A percentile compares a stretch with the other conserved stretches of the same genome.
These are phyloP conservation scores for Uropetala carovei DNA, from an alignment of 2,888 invertebrate genomes.

Conservation along the genomic window DNA sequence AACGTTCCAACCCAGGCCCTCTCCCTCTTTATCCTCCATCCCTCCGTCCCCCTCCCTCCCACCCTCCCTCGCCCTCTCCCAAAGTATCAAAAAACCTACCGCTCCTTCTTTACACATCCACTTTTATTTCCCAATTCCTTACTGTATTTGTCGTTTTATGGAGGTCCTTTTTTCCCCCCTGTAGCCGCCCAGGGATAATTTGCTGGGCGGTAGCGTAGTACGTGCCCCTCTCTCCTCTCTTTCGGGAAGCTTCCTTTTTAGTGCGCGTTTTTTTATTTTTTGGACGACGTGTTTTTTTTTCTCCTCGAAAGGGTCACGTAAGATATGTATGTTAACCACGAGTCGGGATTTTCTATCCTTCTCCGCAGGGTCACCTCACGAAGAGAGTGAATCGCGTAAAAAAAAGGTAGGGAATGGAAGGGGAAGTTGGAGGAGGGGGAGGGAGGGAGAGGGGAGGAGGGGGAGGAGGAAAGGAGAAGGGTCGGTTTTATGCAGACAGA, in stretches of 20 bases:
- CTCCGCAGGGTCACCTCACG: not conserved
- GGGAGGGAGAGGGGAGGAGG: not conserved
- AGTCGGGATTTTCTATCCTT: not conserved
- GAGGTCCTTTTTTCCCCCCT: too few species aligned
- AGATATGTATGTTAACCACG: conserved; percentile 9
- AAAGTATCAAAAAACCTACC: not conserved
- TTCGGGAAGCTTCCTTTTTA: not conserved
- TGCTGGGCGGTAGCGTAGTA: not conserved
- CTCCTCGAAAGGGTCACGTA: conserved; percentile 1
- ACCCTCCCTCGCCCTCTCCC: not conserved
- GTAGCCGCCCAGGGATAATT: not conserved
- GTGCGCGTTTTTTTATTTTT: not conserved
- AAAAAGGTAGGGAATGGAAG: not conserved
- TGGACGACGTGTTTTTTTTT: not conserved
- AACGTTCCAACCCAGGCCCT: not conserved
- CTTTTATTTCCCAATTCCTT: not conserved
- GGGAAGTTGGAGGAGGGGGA: not conserved
- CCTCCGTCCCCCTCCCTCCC: not conserved
- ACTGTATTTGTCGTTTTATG: not conserved
- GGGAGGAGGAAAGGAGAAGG: not conserved
- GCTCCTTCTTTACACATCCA: not conserved
- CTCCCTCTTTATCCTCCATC: not conserved
- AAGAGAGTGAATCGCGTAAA: not conserved
- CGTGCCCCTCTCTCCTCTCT: not conserved
- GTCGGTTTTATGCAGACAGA: not conserved